A percentile compares a stretch with the other conserved stretches of the same genome.
These are phyloP conservation scores for Aphidius colemani DNA, from an alignment of 2,888 invertebrate genomes.

Conservation along the genomic window DNA sequence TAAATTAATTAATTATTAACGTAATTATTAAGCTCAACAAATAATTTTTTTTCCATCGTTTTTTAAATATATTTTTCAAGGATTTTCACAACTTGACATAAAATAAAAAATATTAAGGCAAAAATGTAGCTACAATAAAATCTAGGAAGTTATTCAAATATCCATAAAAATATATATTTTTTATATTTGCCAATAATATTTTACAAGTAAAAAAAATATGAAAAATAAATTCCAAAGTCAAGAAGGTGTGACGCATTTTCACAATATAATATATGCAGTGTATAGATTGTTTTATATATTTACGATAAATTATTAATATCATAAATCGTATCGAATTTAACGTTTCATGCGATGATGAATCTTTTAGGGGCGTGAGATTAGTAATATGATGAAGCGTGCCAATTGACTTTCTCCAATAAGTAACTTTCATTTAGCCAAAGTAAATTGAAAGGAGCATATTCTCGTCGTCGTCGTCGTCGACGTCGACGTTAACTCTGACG, in stretches of 20 bases:
- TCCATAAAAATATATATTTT: neutral
- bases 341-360: neutral
- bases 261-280: no score
- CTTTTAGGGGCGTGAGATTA: conserved; percentile 23
- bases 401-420: conserved; percentile 58
- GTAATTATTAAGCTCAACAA: neutral
- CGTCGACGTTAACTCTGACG: neutral
- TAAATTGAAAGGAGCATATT: neutral
- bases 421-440: conserved; percentile 51
- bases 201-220: conserved; percentile 11
- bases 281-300: no score
- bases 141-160: no score
- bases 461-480: neutral
- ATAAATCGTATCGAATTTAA: no score
- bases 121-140: no score
- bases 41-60: neutral
- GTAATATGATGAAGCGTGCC: conserved; percentile 42
- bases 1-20: neutral
- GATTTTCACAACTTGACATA: no score
- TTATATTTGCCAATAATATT: neutral
- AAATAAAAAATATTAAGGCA: no score
- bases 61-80: no score
- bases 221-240: conserved; percentile 1
- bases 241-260: no score
- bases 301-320: no score